Evolutionary conservation across 2,113 vertebrate species (phyloP).

Genomic region (Pseudopipra pipra): DNA sequence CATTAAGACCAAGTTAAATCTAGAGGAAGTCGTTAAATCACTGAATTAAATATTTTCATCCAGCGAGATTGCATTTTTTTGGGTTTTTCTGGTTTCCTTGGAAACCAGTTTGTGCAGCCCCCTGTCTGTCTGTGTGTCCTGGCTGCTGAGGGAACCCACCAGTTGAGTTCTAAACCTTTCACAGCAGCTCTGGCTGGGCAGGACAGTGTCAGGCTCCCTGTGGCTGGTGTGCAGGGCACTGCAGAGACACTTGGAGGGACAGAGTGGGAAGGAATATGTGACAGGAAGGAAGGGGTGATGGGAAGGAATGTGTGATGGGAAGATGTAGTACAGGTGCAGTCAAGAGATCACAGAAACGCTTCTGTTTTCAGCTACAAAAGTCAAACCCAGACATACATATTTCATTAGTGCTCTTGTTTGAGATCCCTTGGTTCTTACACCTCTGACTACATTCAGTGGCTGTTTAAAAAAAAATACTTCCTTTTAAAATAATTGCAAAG

Average conservation of each 20-base stretch:
- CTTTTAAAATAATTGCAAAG: background rate
- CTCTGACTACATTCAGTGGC: background rate
- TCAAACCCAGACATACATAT: background rate
- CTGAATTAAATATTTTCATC: background rate
- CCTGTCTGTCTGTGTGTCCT: background rate
- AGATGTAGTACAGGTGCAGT: background rate
- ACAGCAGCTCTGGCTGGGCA: background rate
- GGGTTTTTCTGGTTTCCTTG: constrained; percentile 10
- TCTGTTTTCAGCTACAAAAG: background rate
- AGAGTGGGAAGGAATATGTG: background rate
- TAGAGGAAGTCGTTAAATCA: background rate
- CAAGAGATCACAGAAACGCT: background rate
- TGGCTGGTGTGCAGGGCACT: background rate
- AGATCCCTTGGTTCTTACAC: background rate
- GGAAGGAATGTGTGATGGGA: background rate
- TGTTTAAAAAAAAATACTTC: background rate
- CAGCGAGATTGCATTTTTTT: background rate
- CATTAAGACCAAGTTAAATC: background rate
- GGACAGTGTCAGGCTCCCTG: background rate
- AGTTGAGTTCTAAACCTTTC: background rate
- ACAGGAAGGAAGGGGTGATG: background rate
- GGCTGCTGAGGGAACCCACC: background rate
- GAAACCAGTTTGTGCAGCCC: background rate
- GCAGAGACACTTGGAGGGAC: background rate
- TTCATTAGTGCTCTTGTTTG: background rate